Percentiles rank a stretch among this genome's conserved stretches.
Conservation (phyloP, 2,113 vertebrate species). For the Ameiurus melas region DNA sequence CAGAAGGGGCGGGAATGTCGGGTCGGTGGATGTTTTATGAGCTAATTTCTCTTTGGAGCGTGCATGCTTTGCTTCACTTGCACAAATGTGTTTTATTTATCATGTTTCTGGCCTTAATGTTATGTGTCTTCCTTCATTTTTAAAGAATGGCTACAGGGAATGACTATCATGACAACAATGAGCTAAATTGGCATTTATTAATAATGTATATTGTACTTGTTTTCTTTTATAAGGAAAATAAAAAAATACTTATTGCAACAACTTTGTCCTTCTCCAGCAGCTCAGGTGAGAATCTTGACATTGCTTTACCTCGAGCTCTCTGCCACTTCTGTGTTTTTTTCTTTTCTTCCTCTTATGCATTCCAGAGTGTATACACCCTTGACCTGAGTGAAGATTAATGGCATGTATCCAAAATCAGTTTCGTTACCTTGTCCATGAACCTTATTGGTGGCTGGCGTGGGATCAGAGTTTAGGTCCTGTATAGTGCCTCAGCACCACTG, state of each 20-base stretch:
- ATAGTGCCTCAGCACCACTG: slow-evolving; percentile 41
- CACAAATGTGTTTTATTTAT: slow-evolving; percentile 56
- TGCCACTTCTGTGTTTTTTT: not conserved
- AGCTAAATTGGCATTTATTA: slow-evolving; percentile 76
- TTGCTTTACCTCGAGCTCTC: slow-evolving; percentile 17
- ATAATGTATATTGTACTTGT: slow-evolving; percentile 73
- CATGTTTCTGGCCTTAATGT: slow-evolving; percentile 55
- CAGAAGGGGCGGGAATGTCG: slow-evolving; percentile 7
- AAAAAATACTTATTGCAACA: slow-evolving; percentile 44
- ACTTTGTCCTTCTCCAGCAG: not conserved
- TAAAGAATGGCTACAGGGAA: slow-evolving; percentile 50
- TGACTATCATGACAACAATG: slow-evolving; percentile 73
- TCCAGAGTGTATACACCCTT: slow-evolving; percentile 14
- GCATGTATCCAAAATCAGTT: slow-evolving; percentile 28
- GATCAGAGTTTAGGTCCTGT: slow-evolving; percentile 37
- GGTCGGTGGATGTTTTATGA: slow-evolving; percentile 26
- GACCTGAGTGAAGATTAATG: slow-evolving; percentile 31
- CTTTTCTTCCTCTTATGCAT: not conserved
- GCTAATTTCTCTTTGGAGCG: slow-evolving; percentile 43
- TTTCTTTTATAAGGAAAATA: slow-evolving; percentile 74
- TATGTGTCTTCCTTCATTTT: slow-evolving; percentile 47
- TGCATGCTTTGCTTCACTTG: slow-evolving; percentile 56
- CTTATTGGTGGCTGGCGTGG: slow-evolving; percentile 27
- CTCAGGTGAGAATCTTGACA: not conserved
- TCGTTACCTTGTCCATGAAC: slow-evolving; percentile 48